A percentile compares a stretch with the other conserved stretches of the same genome.
Evolutionary conservation across 2,888 invertebrate species (phyloP).

Genomic region (Anoncus sp.): DNA sequence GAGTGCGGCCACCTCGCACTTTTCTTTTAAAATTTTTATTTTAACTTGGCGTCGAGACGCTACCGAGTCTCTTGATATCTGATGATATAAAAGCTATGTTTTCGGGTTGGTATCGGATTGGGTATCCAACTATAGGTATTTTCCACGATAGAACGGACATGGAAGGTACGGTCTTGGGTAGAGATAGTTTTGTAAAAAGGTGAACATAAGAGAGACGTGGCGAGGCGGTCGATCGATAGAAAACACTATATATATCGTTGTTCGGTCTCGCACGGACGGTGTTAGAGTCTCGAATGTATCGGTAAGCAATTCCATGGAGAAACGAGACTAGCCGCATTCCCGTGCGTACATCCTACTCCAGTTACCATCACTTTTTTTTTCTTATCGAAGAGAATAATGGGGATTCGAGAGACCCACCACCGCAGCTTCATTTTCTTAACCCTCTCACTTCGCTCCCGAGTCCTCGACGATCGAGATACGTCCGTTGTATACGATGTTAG

Average conservation of each 20-base stretch:
- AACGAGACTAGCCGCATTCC: slow-evolving; percentile 21
- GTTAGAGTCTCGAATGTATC: slow-evolving; percentile 21
- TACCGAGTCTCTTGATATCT: no score
- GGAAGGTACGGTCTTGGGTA: slow-evolving; percentile 4
- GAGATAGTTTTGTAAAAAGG: slow-evolving; percentile 7
- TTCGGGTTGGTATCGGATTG: slow-evolving; percentile 7
- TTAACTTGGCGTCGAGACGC: no score
- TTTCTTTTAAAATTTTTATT: no score
- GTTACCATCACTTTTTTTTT: slow-evolving; percentile 1
- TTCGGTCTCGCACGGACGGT: not conserved
- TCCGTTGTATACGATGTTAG: no score
- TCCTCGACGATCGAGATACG: no score
- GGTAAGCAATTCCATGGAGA: slow-evolving; percentile 47
- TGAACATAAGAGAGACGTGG: slow-evolving; percentile 13
- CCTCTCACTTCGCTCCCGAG: no score
- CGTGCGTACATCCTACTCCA: slow-evolving; percentile 4
- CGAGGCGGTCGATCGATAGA: slow-evolving; percentile 25
- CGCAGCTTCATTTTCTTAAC: no score
- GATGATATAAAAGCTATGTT: not conserved
- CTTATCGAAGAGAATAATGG: slow-evolving; percentile 27
- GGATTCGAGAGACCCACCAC: slow-evolving; percentile 14
- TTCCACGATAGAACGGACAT: slow-evolving; percentile 24
- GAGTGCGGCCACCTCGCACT: no score
- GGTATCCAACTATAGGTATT: slow-evolving; percentile 27
- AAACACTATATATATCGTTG: slow-evolving; percentile 3